These are phyloP conservation scores for Notocelia uddmanniana DNA, from an alignment of 2,888 invertebrate genomes.

Conservation along the genomic window DNA sequence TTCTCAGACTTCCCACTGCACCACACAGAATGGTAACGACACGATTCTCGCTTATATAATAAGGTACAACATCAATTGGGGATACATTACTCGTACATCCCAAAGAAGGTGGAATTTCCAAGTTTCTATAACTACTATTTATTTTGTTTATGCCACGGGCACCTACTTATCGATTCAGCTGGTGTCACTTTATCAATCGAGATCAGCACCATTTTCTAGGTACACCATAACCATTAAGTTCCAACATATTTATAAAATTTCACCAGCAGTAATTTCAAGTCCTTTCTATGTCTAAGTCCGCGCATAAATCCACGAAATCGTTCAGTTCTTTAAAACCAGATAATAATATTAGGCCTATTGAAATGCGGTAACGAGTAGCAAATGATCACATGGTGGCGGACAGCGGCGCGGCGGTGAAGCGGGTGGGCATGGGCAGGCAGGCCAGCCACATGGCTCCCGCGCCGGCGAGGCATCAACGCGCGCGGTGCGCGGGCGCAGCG, in stretches of 20 bases:
- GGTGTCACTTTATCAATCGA: slow-evolving; percentile 3
- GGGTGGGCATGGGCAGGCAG: slow-evolving; percentile 72
- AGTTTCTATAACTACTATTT: neutral
- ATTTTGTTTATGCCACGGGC: slow-evolving; percentile 3
- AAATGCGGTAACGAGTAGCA: slow-evolving; percentile 36
- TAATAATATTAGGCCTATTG: slow-evolving; percentile 25
- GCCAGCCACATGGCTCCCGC: slow-evolving; percentile 72
- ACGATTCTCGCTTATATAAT: neutral
- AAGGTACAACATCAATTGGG: slow-evolving; percentile 6
- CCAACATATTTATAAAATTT: neutral
- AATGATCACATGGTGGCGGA: slow-evolving; percentile 59
- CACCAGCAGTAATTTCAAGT: neutral
- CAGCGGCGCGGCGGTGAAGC: slow-evolving; percentile 60
- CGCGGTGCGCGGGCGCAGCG: slow-evolving; percentile 71
- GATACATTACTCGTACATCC: too few species aligned
- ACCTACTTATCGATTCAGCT: neutral
- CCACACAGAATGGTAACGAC: neutral
- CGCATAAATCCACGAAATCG: slow-evolving; percentile 18
- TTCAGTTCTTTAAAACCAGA: neutral
- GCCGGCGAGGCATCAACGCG: slow-evolving; percentile 77
- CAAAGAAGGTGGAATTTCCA: slow-evolving; percentile 11
- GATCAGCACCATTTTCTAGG: slow-evolving; percentile 40
- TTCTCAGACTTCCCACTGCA: neutral
- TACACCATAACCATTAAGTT: slow-evolving; percentile 17
- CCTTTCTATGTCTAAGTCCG: slow-evolving; percentile 5